These are phyloP conservation scores for Butorides virescens DNA, from an alignment of 2,113 vertebrate species.

Conservation along the genomic window DNA sequence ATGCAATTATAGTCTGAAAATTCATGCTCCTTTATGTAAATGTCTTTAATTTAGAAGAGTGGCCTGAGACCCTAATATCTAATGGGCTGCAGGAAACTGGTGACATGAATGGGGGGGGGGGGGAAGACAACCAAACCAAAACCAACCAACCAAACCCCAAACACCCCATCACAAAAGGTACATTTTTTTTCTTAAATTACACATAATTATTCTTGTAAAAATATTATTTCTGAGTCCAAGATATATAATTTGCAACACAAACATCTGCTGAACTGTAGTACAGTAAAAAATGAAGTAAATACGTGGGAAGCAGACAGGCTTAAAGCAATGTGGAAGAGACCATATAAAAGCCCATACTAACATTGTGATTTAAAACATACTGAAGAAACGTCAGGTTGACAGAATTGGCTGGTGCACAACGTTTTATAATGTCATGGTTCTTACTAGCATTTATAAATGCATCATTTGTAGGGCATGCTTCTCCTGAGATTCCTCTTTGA, in stretches of 20 bases:
- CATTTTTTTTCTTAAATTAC: slow-evolving; percentile 47
- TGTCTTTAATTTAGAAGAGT: not conserved
- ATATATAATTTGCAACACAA: slow-evolving; percentile 60
- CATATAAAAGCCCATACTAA: not conserved
- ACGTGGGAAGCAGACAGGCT: not conserved
- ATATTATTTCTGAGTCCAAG: slow-evolving; percentile 56
- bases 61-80: not conserved
- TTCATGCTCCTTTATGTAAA: not conserved
- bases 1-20: not conserved
- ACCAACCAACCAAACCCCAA: not conserved
- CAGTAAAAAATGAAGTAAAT: not conserved
- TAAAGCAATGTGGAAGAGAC: not conserved
- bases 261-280: slow-evolving; percentile 16
- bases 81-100: not conserved
- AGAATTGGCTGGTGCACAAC: not conserved
- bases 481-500: not conserved
- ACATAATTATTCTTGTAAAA: slow-evolving; percentile 51
- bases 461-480: not conserved
- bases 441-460: not conserved
- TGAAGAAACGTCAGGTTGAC: not conserved
- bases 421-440: not conserved
- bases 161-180: not conserved
- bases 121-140: not conserved
- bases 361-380: not conserved
- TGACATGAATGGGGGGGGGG: not conserved